A percentile compares a stretch with the other conserved stretches of the same genome.
Conservation (phyloP, 1,140 invertebrate species). For the Saccostrea cuccullata region DNA sequence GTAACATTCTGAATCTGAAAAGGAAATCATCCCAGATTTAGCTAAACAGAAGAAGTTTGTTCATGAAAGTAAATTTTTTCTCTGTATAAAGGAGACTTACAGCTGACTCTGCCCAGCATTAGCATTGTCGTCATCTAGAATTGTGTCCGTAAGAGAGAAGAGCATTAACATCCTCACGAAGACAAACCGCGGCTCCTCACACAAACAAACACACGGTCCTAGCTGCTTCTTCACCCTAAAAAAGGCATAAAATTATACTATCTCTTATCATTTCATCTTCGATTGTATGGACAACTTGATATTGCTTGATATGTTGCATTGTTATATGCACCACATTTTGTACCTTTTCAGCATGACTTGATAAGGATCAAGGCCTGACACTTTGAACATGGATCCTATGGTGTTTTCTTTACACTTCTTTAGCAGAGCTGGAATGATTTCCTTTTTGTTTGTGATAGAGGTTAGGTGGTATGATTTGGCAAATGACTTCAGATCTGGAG, state of each 20-base stretch:
- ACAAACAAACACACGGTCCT: slow-evolving; percentile 76
- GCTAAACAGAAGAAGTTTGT: not conserved
- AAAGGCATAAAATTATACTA: not conserved
- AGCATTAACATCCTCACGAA: slow-evolving; percentile 79
- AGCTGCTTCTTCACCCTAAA: slow-evolving; percentile 74
- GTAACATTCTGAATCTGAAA: slow-evolving; percentile 79
- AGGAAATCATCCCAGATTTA: not conserved
- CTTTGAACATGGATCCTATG: slow-evolving; percentile 66
- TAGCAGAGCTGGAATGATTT: slow-evolving; percentile 67
- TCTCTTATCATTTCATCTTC: not conserved
- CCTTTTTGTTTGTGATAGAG: slow-evolving; percentile 62
- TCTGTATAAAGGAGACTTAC: slow-evolving; percentile 59
- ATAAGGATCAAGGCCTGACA: slow-evolving; percentile 48
- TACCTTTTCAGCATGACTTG: slow-evolving; percentile 66
- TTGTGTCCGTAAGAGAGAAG: slow-evolving; percentile 78
- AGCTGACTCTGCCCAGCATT: slow-evolving; percentile 74
- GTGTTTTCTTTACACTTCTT: slow-evolving; percentile 74
- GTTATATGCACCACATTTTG: not conserved
- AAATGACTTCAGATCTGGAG: slow-evolving; percentile 73
- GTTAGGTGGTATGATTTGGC: slow-evolving; percentile 74
- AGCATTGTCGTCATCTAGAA: slow-evolving; percentile 77
- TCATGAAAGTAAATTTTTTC: not conserved
- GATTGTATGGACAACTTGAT: too few relatives aligned
- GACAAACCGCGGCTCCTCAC: slow-evolving; percentile 70
- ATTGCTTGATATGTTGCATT: too few relatives aligned